phyloP scores from a whole-genome alignment of 1,140 invertebrate species.

The Drosophila murphyi region DNA sequence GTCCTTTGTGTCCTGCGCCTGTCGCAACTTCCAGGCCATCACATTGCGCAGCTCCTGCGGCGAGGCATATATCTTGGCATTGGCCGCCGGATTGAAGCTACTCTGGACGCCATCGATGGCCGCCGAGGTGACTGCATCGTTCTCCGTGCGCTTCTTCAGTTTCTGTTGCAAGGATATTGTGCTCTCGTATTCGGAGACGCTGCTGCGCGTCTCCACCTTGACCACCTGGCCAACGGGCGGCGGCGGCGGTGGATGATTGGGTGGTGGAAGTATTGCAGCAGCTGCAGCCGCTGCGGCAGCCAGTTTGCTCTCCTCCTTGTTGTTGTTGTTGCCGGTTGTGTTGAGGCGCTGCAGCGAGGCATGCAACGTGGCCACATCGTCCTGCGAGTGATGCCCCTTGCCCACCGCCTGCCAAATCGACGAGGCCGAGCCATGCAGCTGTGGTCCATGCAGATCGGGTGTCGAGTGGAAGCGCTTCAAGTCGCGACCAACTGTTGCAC shows the following conservation, averaged over 20 bases:
- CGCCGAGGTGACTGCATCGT: constrained; percentile 74
- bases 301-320: constrained; percentile 17
- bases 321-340: constrained; percentile 33
- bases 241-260: constrained; percentile 89
- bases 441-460: constrained; percentile 88
- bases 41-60: constrained; percentile 93
- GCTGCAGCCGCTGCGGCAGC: neutral
- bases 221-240: constrained; percentile 90
- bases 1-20: constrained; percentile 58
- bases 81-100: constrained; percentile 93
- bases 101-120: constrained; percentile 88
- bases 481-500: constrained; percentile 57
- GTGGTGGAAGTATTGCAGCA: constrained; percentile 86
- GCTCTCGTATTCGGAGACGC: constrained; percentile 81
- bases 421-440: constrained; percentile 72
- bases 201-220: constrained; percentile 88
- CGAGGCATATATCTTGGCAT: constrained; percentile 94
- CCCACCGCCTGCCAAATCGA: constrained; percentile 79
- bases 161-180: constrained; percentile 81
- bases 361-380: constrained; percentile 88
- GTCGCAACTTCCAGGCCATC: constrained; percentile 87
- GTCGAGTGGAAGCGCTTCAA: constrained; percentile 95
- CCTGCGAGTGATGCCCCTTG: constrained; percentile 90
- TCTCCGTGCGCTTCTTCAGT: constrained; percentile 75
- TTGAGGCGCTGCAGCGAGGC: constrained; percentile 82